These are phyloP conservation scores for Dinocampus coccinellae DNA, from an alignment of 2,888 invertebrate genomes.

Conservation along the genomic window DNA sequence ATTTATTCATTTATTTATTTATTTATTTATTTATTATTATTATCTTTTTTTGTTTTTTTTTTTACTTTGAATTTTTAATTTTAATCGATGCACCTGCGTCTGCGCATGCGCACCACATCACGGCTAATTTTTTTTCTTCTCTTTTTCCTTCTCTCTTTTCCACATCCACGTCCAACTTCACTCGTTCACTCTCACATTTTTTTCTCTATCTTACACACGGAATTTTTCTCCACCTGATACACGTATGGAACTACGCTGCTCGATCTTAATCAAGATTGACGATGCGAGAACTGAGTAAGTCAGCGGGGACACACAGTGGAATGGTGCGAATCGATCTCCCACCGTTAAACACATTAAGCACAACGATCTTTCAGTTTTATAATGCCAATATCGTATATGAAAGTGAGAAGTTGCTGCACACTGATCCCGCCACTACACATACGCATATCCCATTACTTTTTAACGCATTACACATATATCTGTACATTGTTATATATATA, in stretches of 20 bases:
- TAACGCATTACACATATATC: too few species aligned
- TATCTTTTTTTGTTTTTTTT: background rate
- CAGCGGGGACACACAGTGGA: background rate
- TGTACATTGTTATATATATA: background rate
- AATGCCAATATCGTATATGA: conserved; percentile 7
- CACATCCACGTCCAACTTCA: background rate
- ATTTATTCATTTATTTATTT: too few species aligned
- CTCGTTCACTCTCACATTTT: background rate
- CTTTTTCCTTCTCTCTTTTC: background rate
- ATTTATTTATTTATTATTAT: too few species aligned
- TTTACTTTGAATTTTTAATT: background rate
- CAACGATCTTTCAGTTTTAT: conserved; percentile 15
- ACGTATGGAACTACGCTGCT: conserved; percentile 1
- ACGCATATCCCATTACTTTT: too few species aligned
- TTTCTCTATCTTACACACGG: background rate
- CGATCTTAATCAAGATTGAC: conserved; percentile 28
- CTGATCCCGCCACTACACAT: background rate
- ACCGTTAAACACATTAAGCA: conserved; percentile 13
- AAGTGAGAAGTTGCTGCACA: conserved; percentile 25
- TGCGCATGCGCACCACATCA: conserved; percentile 9
- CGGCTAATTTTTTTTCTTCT: too few species aligned
- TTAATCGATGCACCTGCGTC: conserved; percentile 34
- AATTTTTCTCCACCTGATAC: background rate
- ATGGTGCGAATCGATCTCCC: conserved; percentile 24
- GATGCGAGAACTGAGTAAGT: conserved; percentile 14